These are phyloP conservation scores for Brachionus rotundiformis DNA, from an alignment of 1,140 invertebrate genomes.

Conservation along the genomic window DNA sequence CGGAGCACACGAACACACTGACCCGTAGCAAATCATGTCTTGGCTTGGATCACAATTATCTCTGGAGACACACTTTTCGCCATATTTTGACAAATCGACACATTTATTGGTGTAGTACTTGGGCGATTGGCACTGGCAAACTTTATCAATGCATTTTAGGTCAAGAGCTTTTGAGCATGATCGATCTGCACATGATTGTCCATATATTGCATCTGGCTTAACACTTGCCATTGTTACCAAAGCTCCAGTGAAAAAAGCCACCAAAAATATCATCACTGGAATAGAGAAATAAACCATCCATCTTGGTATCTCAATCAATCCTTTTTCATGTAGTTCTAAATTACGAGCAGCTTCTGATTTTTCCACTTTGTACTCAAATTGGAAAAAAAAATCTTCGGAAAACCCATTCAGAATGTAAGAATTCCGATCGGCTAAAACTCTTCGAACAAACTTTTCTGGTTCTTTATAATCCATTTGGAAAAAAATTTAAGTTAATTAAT, in stretches of 20 bases:
- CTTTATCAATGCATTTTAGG: constrained; percentile 13
- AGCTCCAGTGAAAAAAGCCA: neutral
- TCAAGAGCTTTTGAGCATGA: neutral
- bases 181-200: neutral
- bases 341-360: constrained; percentile 8
- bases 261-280: neutral
- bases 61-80: neutral
- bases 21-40: neutral
- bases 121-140: neutral
- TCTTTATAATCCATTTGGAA: neutral
- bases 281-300: constrained; percentile 14
- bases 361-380: neutral
- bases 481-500: neutral
- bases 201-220: neutral
- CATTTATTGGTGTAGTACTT: constrained; percentile 20
- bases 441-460: neutral
- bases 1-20: neutral
- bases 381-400: neutral
- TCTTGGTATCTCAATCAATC: neutral
- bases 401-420: neutral
- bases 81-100: constrained; percentile 12
- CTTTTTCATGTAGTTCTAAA: neutral
- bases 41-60: neutral
- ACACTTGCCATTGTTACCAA: neutral
- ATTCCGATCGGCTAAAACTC: neutral